These are phyloP conservation scores for Trichomalopsis sarcophagae DNA, from an alignment of 1,140 invertebrate species.

Conservation along the genomic window DNA sequence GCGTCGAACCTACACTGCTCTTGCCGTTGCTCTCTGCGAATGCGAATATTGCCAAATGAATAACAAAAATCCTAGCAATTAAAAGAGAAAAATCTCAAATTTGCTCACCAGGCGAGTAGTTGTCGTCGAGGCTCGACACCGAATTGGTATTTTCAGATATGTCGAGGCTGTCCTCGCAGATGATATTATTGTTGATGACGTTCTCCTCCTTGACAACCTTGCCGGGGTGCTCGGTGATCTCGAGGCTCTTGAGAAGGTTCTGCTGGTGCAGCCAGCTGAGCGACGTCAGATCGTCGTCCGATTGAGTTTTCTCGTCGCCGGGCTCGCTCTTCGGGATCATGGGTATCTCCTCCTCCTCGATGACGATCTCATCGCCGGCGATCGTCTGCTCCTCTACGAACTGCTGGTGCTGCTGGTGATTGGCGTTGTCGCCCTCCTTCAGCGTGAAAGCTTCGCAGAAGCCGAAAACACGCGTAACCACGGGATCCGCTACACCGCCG, in stretches of 20 bases:
- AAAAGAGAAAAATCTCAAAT: background rate
- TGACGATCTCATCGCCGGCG: slow-evolving; percentile 18
- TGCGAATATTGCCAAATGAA: background rate
- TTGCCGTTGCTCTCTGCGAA: slow-evolving; percentile 66
- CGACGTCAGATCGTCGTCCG: slow-evolving; percentile 91
- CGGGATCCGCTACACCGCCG: slow-evolving; percentile 60
- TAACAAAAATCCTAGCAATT: background rate
- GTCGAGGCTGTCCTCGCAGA: slow-evolving; percentile 68
- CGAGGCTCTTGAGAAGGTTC: slow-evolving; percentile 88
- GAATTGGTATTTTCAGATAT: slow-evolving; percentile 69
- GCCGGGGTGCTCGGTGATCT: slow-evolving; percentile 65
- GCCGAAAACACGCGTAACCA: slow-evolving; percentile 55
- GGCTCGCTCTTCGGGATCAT: slow-evolving; percentile 20
- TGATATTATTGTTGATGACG: slow-evolving; percentile 66
- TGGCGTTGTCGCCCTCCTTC: slow-evolving; percentile 64
- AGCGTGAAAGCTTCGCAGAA: slow-evolving; percentile 44
- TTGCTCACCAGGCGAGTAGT: slow-evolving; percentile 67
- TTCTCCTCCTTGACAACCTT: slow-evolving; percentile 68
- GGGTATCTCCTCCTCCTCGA: slow-evolving; percentile 18
- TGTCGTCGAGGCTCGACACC: slow-evolving; percentile 68
- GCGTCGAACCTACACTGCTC: slow-evolving; percentile 28
- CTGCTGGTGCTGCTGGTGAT: background rate
- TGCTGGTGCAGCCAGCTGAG: slow-evolving; percentile 93
- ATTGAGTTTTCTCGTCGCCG: slow-evolving; percentile 51
- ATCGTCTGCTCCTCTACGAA: slow-evolving; percentile 33